A percentile compares a stretch with the other conserved stretches of the same genome.
These are phyloP conservation scores for Lepidocyrtinus sp. DNA, from an alignment of 2,888 invertebrate genomes.

Conservation along the genomic window DNA sequence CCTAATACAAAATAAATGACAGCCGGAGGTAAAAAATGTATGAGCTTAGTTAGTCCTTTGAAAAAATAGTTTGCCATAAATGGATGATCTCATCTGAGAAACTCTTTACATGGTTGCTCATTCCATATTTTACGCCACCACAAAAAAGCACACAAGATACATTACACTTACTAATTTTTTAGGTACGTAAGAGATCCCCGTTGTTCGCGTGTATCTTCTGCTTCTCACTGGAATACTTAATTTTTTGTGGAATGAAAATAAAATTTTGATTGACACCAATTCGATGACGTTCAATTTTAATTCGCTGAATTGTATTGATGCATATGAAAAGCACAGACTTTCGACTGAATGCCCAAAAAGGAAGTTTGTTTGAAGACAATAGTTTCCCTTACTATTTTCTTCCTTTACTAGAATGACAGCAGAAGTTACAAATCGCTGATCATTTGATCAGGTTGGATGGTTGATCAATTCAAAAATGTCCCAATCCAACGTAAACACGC, in stretches of 20 bases:
- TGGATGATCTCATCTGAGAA: conserved; percentile 43
- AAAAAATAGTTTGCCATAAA: conserved; percentile 43
- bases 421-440: no score
- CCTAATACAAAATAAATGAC: conserved; percentile 27
- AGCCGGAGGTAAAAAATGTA: conserved; percentile 44
- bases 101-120: not conserved
- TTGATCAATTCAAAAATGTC: no score
- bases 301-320: not conserved
- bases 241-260: not conserved
- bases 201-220: not conserved
- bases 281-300: not conserved
- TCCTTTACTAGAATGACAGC: no score
- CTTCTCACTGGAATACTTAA: not conserved
- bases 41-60: conserved; percentile 4
- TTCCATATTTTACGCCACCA: conserved; percentile 14
- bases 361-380: no score
- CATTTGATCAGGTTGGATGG: no score
- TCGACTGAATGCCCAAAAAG: no score
- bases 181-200: no score
- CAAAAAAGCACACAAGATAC: not conserved
- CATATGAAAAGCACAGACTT: no score
- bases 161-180: no score
- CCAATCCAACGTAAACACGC: no score
- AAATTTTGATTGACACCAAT: not conserved
- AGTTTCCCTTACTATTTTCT: no score